Evolutionary conservation across 1,140 invertebrate species (phyloP), one percentile per base, ranked within the genome.

Genomic region (Hesperophylax magnus): DNA sequence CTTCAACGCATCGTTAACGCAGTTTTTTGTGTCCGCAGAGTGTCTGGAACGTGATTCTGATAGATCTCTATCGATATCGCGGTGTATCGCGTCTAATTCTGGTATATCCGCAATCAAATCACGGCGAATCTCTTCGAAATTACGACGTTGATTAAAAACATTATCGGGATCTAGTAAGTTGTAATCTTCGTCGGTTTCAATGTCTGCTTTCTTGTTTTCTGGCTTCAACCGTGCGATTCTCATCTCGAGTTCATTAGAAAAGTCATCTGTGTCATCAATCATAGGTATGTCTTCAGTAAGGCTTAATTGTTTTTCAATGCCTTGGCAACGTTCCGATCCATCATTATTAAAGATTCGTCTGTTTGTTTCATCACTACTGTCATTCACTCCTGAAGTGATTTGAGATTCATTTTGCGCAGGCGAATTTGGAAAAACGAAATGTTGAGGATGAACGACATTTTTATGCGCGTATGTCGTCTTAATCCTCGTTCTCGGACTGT

Each of bases 401-500:
- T 75, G 72, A 75, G 72, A 75, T 75, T 77, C 60, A 53, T 60
- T 82, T 34, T 83, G 78, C 18, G 88, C 87, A 6, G 88, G 86
- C 22, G 88, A 88, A 7, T 88, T 88, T 17, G 89, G 89, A 78
- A 90, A 90, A 78, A 90, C 85, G 72, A 90, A 90, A 85, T 90
- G 89, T 80, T 90, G 89, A 20, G 89, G 89, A 54, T 87, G 87
- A 20, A 86, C 84, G 20, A 88, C 77, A 84, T 89, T 90, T 85
- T 89, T 90, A 83, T 90, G 89, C 11, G 89, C 88, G 56, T 88
- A 90, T 22, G 85, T 88, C 1, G 93, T 94, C 85, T 92, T 93
- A 54, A 94, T 94, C 85, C 92, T 88, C 22, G 93, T 93, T 80
- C 93, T 88, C 14, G 89, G 89, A 74, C 89, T 90, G 84, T 90